Evolutionary conservation across 2,113 vertebrate genomes (phyloP).

Genomic region (Gnathonemus echidnorhynchus): DNA sequence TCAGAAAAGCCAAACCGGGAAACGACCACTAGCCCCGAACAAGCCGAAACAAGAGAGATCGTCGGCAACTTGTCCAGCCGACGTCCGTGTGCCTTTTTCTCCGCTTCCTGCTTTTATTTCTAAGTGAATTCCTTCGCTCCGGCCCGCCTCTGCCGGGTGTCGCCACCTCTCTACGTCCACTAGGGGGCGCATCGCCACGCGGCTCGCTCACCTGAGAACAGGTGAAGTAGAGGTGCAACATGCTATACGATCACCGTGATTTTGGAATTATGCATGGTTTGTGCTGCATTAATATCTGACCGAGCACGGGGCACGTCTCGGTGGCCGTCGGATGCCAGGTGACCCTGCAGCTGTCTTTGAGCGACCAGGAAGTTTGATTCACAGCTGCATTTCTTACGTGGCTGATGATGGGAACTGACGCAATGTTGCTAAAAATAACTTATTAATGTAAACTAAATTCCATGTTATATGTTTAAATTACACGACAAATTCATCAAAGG

Average conservation of each 20-base stretch:
- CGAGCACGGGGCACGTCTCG: not conserved
- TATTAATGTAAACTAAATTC: not conserved
- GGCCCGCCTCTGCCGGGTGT: not conserved
- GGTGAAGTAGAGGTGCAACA: not conserved
- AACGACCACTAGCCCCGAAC: not conserved
- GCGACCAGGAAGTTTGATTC: not conserved
- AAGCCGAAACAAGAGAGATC: not conserved
- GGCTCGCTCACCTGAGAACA: constrained; percentile 7
- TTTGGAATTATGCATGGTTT: not conserved
- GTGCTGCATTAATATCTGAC: not conserved
- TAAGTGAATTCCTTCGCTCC: constrained; percentile 37
- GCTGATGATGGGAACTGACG: not conserved
- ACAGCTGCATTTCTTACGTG: not conserved
- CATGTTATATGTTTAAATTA: not conserved
- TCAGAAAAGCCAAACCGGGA: not conserved
- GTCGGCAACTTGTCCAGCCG: not conserved
- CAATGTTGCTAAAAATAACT: not conserved
- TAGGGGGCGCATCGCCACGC: not conserved
- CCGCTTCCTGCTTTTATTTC: constrained; percentile 55
- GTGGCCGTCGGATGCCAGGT: not conserved
- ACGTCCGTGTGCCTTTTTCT: constrained; percentile 23
- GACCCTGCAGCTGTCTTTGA: not conserved
- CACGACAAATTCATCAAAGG: not conserved
- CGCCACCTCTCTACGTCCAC: not conserved
- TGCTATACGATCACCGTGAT: not conserved